These are phyloP conservation scores for Amitus sp. DNA, from an alignment of 2,888 invertebrate species.

Conservation along the genomic window DNA sequence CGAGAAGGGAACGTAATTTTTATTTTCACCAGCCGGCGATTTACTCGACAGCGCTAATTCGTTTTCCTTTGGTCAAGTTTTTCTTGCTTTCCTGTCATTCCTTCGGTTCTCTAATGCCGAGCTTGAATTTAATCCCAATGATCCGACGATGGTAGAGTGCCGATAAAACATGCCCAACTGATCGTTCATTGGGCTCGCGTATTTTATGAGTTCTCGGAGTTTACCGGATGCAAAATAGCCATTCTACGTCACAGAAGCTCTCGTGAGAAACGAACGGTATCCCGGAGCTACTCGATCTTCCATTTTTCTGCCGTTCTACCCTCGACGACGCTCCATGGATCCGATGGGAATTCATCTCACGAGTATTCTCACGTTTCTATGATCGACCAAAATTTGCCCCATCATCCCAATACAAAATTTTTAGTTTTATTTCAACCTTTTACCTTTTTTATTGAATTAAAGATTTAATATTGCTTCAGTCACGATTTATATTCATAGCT, in stretches of 20 bases:
- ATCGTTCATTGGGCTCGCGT: constrained; percentile 10
- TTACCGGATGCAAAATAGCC: constrained; percentile 30
- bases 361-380: constrained; percentile 54
- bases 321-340: constrained; percentile 18
- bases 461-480: too few relatives aligned
- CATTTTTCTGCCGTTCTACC: constrained; percentile 27
- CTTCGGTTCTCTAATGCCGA: too few relatives aligned
- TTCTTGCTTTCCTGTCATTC: neutral
- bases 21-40: too few relatives aligned
- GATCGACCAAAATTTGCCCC: constrained; percentile 25
- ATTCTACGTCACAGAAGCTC: constrained; percentile 17
- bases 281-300: constrained; percentile 31
- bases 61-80: too few relatives aligned
- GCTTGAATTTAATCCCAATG: constrained; percentile 3
- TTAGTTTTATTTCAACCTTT: neutral
- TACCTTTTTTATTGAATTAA: too few relatives aligned
- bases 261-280: constrained; percentile 37
- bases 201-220: constrained; percentile 18
- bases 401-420: too few relatives aligned
- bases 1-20: neutral
- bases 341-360: constrained; percentile 55
- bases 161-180: constrained; percentile 8
- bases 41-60: neutral
- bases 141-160: constrained; percentile 20
- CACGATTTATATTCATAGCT: too few relatives aligned